Percentiles rank a stretch among this genome's conserved stretches.
Conservation (phyloP, 2,113 vertebrate species). For the Chlorodrepanis virens region DNA sequence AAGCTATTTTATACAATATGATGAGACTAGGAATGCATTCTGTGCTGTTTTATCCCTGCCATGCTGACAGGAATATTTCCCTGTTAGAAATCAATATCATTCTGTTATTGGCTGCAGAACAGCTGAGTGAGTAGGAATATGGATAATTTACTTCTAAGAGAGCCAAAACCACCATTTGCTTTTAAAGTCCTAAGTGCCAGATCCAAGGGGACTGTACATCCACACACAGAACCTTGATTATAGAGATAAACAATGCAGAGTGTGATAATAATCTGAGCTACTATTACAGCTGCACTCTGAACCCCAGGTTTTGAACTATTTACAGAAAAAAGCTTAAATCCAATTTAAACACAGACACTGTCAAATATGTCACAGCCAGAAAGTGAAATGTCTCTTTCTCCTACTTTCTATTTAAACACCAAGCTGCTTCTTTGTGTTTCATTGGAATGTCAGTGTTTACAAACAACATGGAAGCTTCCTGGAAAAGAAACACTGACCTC, state of each 20-base stretch:
- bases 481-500: conserved; percentile 61
- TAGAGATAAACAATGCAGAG: not conserved
- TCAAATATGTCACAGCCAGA: not conserved
- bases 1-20: not conserved
- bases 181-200: not conserved
- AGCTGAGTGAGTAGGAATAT: not conserved
- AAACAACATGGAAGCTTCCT: not conserved
- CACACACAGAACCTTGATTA: not conserved
- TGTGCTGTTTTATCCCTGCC: not conserved
- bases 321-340: not conserved
- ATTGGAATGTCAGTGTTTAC: not conserved
- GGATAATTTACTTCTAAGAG: not conserved
- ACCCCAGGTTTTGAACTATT: not conserved
- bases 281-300: not conserved
- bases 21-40: not conserved
- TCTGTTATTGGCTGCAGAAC: not conserved
- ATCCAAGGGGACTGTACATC: not conserved
- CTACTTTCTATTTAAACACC: not conserved
- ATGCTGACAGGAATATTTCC: not conserved
- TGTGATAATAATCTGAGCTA: not conserved
- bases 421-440: not conserved
- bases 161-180: not conserved
- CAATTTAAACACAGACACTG: not conserved
- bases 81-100: not conserved
- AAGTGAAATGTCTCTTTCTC: not conserved